These are phyloP conservation scores for Denticeps clupeoides DNA, from an alignment of 2,797 vertebrate species.

Conservation along the genomic window DNA sequence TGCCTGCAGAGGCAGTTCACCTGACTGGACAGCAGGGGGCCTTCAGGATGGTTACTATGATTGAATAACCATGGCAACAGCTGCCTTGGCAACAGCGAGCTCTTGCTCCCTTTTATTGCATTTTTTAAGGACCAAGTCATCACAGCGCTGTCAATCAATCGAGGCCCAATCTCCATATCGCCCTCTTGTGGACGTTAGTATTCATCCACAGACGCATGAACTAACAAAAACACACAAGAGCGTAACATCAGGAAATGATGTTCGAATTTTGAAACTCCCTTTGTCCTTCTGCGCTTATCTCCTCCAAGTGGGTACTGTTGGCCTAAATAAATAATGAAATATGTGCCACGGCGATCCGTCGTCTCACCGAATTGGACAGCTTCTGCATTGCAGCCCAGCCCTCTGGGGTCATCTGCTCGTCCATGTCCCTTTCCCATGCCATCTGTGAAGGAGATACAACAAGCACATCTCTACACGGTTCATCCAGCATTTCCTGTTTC, in stretches of 20 bases:
- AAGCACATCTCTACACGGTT: slow-evolving; percentile 19
- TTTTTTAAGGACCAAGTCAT: slow-evolving; percentile 57
- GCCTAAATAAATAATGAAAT: slow-evolving; percentile 25
- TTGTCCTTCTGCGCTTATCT: too few species aligned
- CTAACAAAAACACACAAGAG: background rate
- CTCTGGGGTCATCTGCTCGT: slow-evolving; percentile 52
- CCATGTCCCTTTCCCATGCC: slow-evolving; percentile 54
- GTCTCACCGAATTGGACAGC: slow-evolving; percentile 55
- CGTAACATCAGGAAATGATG: too few species aligned
- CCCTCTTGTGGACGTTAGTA: slow-evolving; percentile 34
- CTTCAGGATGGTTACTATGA: slow-evolving; percentile 39
- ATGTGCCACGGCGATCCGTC: slow-evolving; percentile 13
- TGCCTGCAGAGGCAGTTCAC: slow-evolving; percentile 32
- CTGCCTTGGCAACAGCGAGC: slow-evolving; percentile 59
- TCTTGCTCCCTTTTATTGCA: slow-evolving; percentile 44
- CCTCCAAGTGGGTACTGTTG: slow-evolving; percentile 2
- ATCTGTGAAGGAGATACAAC: slow-evolving; percentile 37
- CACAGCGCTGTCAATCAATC: slow-evolving; percentile 55
- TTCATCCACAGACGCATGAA: slow-evolving; percentile 12
- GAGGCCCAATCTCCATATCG: slow-evolving; percentile 19
- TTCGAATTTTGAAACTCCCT: too few species aligned
- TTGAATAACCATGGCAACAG: slow-evolving; percentile 60
- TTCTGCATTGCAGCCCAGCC: slow-evolving; percentile 57
- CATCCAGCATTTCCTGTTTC: slow-evolving; percentile 8
- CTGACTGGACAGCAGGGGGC: slow-evolving; percentile 46